Evolutionary conservation across 2,113 vertebrate species (phyloP).

Genomic region (Coryphaenoides rupestris): DNA sequence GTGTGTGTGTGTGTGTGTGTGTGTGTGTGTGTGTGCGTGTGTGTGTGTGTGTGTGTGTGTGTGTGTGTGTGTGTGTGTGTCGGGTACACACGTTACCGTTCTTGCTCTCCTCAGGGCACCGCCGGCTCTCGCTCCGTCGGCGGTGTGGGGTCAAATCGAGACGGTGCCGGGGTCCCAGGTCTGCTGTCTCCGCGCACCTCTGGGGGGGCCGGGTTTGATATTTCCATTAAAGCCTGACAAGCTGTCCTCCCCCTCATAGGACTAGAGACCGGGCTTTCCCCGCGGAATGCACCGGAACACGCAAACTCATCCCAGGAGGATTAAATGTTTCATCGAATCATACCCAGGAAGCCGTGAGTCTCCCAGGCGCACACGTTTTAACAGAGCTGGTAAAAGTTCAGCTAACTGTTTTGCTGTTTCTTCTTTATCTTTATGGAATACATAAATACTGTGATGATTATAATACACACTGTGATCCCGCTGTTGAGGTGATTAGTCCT

Average conservation of each 20-base stretch:
- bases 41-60: too few relatives aligned
- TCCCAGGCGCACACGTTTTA: background rate
- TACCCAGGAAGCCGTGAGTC: background rate
- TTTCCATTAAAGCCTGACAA: conserved; percentile 70
- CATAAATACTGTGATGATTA: too few relatives aligned
- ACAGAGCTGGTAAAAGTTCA: conserved; percentile 16
- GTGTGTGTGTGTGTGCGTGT: too few relatives aligned
- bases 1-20: too few relatives aligned
- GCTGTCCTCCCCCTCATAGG: conserved; percentile 42
- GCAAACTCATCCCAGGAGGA: background rate
- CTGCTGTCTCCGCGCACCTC: conserved; percentile 60
- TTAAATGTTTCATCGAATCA: background rate
- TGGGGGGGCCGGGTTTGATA: conserved; percentile 46
- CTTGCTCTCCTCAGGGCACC: background rate
- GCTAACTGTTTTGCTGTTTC: background rate
- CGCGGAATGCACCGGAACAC: too few relatives aligned
- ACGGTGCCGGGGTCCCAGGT: conserved; percentile 39
- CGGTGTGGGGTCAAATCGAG: conserved; percentile 40
- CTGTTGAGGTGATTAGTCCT: background rate
- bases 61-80: too few relatives aligned
- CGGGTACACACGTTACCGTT: background rate
- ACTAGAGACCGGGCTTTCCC: conserved; percentile 8
- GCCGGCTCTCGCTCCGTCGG: background rate
- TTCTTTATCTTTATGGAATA: too few relatives aligned
- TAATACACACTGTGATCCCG: background rate